A percentile compares a stretch with the other conserved stretches of the same genome.
Evolutionary conservation across 2,113 vertebrate species (phyloP).

Genomic region (Petromus typicus): DNA sequence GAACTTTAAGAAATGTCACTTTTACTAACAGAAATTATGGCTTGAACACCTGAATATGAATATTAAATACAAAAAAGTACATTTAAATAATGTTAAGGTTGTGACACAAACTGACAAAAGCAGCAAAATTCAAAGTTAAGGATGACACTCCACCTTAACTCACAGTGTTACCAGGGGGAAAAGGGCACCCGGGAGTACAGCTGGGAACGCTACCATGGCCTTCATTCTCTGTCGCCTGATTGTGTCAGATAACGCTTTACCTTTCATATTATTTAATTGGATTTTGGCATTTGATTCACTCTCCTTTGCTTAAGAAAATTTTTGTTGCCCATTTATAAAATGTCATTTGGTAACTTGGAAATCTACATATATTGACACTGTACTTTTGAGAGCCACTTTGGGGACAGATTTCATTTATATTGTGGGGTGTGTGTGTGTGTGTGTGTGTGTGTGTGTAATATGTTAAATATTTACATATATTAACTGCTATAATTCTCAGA

Average conservation of each 20-base stretch:
- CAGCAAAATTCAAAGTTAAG: constrained; percentile 84
- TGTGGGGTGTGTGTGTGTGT: not conserved
- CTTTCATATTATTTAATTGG: constrained; percentile 66
- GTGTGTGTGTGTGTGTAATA: not conserved
- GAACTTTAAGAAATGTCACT: constrained; percentile 91
- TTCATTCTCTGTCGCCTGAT: constrained; percentile 49
- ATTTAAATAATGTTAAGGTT: constrained; percentile 86
- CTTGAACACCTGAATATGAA: constrained; percentile 85
- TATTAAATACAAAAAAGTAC: constrained; percentile 86
- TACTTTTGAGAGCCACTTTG: not conserved
- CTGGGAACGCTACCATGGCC: not conserved
- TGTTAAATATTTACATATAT: not conserved
- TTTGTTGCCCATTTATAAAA: constrained; percentile 42
- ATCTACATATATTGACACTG: constrained; percentile 1
- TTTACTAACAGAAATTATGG: constrained; percentile 90
- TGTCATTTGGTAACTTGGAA: constrained; percentile 56
- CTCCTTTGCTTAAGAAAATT: constrained; percentile 59
- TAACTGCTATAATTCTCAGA: not conserved
- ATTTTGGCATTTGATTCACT: constrained; percentile 73
- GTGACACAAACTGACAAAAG: constrained; percentile 86
- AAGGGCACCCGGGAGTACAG: constrained; percentile 50
- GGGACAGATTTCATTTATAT: not conserved
- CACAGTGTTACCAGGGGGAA: constrained; percentile 67
- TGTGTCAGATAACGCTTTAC: constrained; percentile 45
- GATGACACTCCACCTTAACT: constrained; percentile 81